Base-by-base conservation (phyloP, 2,113 vertebrate species). In the Leptobrachium leishanense region DNA sequence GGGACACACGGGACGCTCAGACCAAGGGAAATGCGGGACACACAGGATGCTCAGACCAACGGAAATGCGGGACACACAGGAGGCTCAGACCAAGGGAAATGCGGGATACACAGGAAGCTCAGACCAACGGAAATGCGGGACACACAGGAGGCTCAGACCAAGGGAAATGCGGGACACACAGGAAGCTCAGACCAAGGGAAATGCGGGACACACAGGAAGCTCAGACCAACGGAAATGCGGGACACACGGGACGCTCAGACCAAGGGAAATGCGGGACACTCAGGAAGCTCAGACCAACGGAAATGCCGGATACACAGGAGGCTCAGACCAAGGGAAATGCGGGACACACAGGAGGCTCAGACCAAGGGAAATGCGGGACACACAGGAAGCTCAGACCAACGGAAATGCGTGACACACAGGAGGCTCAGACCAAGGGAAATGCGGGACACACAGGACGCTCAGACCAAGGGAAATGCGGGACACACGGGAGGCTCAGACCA, bases 341-440 rank as follows among this genome's bases (percentile, higher is more conserved):
- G 55, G 55, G 2, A 15, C 55, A 15, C 3, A 15, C 2, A 59
- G 6, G 55, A 59, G 6, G 13, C 10, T 13, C 9, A 59, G 55
- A 15, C 9, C 55, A 57, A 12, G 13, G 55, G 20, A 31, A 31
- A 3, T 10, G 9, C 6, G 2, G 13, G 6, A 59, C 10, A 2
- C 9, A 59, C 10, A 59, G 55, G 3, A 2, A 0, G 0, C 13
- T n/a, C 67, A 81, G 71, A 43, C 64, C 68, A 66, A 0, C 0
- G 11, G 71, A 83, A 42, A 39, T 6, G 15, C 83, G 40, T 80
- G 75, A 83, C 42, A 69, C 12, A 53, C 75, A 7, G 53, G 2
- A 40, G 43, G 12, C 41, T 50, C 64, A 12, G 5, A 2, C 41
- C n/a, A 39, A 31, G 66, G 63, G 43, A 20, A 50, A 50, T 20